Evolutionary conservation across 1,140 invertebrate species (phyloP), one percentile per base, ranked within the genome.

Genomic region (Helicoverpa zea): DNA sequence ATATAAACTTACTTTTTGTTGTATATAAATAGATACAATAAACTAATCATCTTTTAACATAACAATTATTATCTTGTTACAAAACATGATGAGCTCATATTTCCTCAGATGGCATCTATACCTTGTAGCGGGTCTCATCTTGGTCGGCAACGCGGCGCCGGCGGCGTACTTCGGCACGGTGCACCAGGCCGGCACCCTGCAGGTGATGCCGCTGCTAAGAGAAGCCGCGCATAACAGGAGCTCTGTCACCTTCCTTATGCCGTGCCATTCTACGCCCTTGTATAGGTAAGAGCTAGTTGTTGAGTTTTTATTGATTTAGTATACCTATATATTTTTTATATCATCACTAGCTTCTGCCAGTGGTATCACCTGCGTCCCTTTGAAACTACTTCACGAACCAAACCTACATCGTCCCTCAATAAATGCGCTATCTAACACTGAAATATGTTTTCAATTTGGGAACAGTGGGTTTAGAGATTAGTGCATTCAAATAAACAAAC

Each of bases 201-300:
- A 97, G 51, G 96, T 97, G 11, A 98, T 98, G 96, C 95, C 96
- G 7, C 91, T 96, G 81, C 88, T 99, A 23, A 91, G 96, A 56
- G 91, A 97, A 0, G 93, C 96, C 14, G 87, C 92, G 0, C 92
- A 91, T 52, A 93, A 97, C 84, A 94, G 96, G 56, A 93, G 96
- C 4, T 95, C 96, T 80, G 91, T 99, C 29, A 92, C 98, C n/a
- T 98, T 98, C 94, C 94, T 99, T n/a, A 99, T 98, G 96, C 98
- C 98, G 0, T 99, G 98, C 90, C 98, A 99, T 94, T 98, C 98
- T 14, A 98, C 97, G 3, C 98, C 98, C 0, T 96, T 98, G 51
- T 98, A 98, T 89, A 97, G 96, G 96, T 97, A 94, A 82, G 35
- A 7, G 35, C 4, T 2, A 52, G 66, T 58, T 3, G 16, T 68